Conservation (phyloP, 2,113 vertebrate species). For the Mormyrus iriodes region DNA sequence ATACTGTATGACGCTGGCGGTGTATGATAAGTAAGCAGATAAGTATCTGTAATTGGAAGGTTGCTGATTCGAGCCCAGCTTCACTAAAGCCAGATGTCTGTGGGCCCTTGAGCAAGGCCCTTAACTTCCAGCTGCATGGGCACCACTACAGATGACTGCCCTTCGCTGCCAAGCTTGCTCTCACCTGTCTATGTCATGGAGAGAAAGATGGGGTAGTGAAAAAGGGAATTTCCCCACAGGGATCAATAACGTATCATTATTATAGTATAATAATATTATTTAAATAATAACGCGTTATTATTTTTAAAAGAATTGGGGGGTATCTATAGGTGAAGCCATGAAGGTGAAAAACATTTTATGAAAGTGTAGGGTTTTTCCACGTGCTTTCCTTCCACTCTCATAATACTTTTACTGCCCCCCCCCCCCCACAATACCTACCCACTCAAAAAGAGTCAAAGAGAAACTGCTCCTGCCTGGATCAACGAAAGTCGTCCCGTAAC, state of each 20-base stretch:
- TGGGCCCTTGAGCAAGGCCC: background rate
- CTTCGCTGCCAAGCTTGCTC: no score
- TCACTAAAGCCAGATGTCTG: background rate
- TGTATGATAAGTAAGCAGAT: no score
- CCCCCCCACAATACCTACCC: conserved; percentile 62
- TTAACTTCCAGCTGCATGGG: background rate
- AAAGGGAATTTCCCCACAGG: background rate
- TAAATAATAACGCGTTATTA: no score
- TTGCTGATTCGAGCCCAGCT: background rate
- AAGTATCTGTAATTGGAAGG: background rate
- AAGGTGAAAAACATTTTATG: background rate
- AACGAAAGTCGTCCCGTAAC: conserved; percentile 58
- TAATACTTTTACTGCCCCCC: background rate
- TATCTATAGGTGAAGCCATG: background rate
- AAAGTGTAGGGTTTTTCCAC: background rate
- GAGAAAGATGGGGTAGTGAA: background rate
- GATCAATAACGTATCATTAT: background rate
- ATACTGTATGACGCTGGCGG: background rate
- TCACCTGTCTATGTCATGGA: background rate
- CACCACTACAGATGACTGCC: background rate
- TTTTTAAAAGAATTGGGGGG: background rate
- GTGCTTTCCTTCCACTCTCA: background rate
- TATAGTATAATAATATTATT: no score
- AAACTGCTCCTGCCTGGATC: conserved; percentile 87
- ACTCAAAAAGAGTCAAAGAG: conserved; percentile 84